Conservation (phyloP, 2,888 invertebrate genomes). For the Helobdella robusta region DNA sequence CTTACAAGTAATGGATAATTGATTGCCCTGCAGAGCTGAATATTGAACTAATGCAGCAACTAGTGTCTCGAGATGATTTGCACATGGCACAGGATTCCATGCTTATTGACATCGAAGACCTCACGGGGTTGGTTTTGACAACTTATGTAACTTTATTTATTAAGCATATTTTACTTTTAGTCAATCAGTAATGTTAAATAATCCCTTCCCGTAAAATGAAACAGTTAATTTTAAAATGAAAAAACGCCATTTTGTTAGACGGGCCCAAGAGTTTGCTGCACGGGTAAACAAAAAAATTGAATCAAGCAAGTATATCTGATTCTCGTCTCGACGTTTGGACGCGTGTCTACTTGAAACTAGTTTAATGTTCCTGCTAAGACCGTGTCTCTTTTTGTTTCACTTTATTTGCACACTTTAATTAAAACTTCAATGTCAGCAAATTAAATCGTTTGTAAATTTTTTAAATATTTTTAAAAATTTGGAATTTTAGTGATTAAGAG, state of each 20-base stretch:
- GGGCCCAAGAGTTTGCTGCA: slow-evolving; percentile 31
- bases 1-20: too few species aligned
- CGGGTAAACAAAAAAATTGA: slow-evolving; percentile 26
- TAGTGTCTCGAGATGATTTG: slow-evolving; percentile 84
- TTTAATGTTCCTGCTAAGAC: background rate
- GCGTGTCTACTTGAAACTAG: background rate
- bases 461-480: too few species aligned
- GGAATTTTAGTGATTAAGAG: too few species aligned
- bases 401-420: background rate
- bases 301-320: slow-evolving; percentile 10
- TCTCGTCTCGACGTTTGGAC: background rate
- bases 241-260: slow-evolving; percentile 17
- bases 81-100: slow-evolving; percentile 97
- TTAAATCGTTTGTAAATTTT: too few species aligned
- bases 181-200: too few species aligned
- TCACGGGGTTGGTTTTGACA: slow-evolving; percentile 55
- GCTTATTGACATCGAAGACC: slow-evolving; percentile 91
- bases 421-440: too few species aligned
- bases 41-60: slow-evolving; percentile 74
- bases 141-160: too few species aligned
- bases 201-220: too few species aligned
- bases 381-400: background rate
- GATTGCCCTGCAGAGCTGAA: slow-evolving; percentile 60
- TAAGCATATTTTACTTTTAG: too few species aligned
- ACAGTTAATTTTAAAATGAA: background rate